Base-by-base conservation (phyloP, 2,113 vertebrate genomes). In the Gadus chalcogrammus region DNA sequence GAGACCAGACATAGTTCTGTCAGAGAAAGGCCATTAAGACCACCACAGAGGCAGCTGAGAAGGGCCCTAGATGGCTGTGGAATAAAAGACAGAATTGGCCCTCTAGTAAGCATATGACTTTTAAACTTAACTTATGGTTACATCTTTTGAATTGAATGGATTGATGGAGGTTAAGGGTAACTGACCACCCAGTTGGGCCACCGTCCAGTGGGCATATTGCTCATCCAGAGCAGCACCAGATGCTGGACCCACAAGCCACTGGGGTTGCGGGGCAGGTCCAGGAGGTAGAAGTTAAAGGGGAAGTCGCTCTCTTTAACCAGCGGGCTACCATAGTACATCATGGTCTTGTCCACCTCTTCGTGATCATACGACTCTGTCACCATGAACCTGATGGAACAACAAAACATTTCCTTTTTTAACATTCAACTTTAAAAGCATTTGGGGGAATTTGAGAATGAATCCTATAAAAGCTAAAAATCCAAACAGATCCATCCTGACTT, bases 111-210 rank as follows among this genome's bases (percentile, higher is more conserved):
- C 31, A 35, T 4, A 7, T 35, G 31, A 35, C 31, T 35, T 35
- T 35, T 35, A 35, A 35, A 7, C 31, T 35, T 7, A 35, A 35
- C 31, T 35, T 35, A 35, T 35, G 4, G 31, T 35, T 35, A 35
- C 4, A 35, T 35, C 31, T 35, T 35, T 35, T 5, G 31, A 35
- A 35, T 35, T 35, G 31, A 35, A 35, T 35, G 4, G 31, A 35
- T 48, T 48, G 42, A 48, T 48, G 11, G 42, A 48, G 6, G 42
- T 48, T 13, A 2, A 48, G 42, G 2, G 18, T 27, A 22, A 77
- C 94, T 92, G 88, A 99, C 97, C 94, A 88, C 92, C 97, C 97
- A 99, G 79, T 98, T 98, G 68, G 97, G 91, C 97, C 97, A 99
- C 64, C 92, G 91, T 71, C 95, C 96, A 63, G 74, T 20, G 2